A percentile compares a stretch with the other conserved stretches of the same genome.
phyloP scores from a whole-genome alignment of 2,113 vertebrate genomes.

The Ptyas mucosa region DNA sequence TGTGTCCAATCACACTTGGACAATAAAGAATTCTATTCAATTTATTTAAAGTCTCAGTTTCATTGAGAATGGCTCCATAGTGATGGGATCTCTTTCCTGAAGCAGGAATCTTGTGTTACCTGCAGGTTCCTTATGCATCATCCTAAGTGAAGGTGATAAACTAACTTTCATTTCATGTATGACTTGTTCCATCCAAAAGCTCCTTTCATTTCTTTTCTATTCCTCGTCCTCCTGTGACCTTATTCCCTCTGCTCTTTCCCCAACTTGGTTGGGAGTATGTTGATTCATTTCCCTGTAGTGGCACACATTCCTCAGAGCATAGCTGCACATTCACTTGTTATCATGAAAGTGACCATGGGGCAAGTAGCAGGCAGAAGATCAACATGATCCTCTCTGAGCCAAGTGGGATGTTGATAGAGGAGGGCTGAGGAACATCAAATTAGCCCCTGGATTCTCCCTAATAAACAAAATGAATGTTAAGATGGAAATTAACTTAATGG shows the following conservation, averaged over 20 bases:
- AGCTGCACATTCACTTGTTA: neutral
- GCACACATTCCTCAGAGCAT: neutral
- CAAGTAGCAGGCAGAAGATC: neutral
- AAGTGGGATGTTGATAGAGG: neutral
- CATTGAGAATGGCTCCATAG: no score
- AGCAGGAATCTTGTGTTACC: neutral
- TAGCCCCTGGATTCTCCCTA: neutral
- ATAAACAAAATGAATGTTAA: neutral
- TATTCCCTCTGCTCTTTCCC: neutral
- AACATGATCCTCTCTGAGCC: neutral
- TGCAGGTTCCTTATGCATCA: neutral
- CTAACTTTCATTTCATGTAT: neutral
- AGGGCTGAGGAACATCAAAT: neutral
- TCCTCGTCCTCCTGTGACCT: neutral
- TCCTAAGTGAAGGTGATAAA: neutral
- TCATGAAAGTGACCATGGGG: neutral
- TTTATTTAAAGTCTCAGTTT: neutral
- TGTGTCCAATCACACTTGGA: no score
- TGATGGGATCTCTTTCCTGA: neutral
- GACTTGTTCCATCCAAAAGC: neutral
- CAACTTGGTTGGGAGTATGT: neutral
- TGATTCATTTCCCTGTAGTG: neutral
- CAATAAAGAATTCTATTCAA: no score
- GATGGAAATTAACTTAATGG: neutral
- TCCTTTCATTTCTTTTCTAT: neutral